phyloP scores from a whole-genome alignment of 2,113 vertebrate species.

The Budorcas taxicolor region DNA sequence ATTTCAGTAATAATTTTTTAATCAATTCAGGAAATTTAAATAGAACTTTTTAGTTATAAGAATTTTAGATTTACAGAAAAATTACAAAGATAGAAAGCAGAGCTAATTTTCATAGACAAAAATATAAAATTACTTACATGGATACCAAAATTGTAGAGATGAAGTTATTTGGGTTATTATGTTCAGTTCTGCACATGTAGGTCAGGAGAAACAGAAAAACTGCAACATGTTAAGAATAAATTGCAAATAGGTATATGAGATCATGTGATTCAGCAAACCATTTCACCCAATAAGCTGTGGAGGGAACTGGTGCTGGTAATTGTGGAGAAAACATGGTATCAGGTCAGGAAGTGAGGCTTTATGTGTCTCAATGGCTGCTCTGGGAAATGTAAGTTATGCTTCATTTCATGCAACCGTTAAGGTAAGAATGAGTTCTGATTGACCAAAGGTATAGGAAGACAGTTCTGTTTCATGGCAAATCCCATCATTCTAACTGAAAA shows the following conservation, averaged over 20 bases:
- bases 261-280: neutral
- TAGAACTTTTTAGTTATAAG: neutral
- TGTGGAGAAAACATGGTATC: neutral
- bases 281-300: neutral
- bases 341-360: neutral
- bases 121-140: neutral
- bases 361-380: neutral
- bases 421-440: neutral
- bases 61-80: neutral
- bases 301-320: too few species aligned
- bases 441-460: neutral
- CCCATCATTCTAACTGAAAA: neutral
- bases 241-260: neutral
- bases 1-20: neutral
- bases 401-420: neutral
- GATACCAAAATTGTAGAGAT: neutral
- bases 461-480: neutral
- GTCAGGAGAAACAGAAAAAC: neutral
- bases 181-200: neutral
- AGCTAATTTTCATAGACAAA: neutral
- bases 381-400: neutral
- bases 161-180: neutral
- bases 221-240: neutral
- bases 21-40: neutral
- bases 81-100: neutral